These are phyloP conservation scores for Ladona fulva DNA, from an alignment of 1,140 invertebrate species.

Conservation along the genomic window DNA sequence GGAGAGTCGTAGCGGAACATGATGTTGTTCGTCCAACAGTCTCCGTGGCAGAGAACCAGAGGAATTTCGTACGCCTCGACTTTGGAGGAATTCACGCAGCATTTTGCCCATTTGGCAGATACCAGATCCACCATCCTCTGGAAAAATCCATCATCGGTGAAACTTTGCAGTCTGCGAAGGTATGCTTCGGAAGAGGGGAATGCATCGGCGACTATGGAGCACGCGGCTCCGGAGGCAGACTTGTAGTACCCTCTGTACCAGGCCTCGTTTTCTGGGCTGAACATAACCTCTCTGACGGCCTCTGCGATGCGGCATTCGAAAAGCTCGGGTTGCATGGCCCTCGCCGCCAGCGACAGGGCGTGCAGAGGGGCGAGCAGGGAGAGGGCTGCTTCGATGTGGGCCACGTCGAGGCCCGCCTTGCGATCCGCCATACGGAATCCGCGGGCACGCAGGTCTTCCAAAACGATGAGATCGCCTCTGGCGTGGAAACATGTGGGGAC, in stretches of 20 bases:
- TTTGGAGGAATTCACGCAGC: background rate
- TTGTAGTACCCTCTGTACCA: conserved; percentile 61
- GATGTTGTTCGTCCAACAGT: conserved; percentile 69
- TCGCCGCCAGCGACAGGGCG: background rate
- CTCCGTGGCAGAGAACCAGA: conserved; percentile 57
- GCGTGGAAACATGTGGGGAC: conserved; percentile 32
- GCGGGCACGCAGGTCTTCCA: conserved; percentile 47
- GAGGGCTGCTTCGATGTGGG: conserved; percentile 36
- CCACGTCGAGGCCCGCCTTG: conserved; percentile 47
- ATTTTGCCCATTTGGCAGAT: background rate
- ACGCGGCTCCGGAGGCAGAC: conserved; percentile 50
- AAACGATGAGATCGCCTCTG: conserved; percentile 28
- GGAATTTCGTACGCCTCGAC: background rate
- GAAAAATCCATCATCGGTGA: conserved; percentile 57
- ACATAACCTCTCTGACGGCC: conserved; percentile 48
- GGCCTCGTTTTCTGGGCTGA: conserved; percentile 51
- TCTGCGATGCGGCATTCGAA: conserved; percentile 27
- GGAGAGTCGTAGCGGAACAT: conserved; percentile 45
- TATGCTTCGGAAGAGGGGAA: conserved; percentile 43
- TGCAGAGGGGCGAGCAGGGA: conserved; percentile 42
- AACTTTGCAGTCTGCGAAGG: conserved; percentile 47
- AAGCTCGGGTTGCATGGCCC: background rate
- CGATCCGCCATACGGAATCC: conserved; percentile 60
- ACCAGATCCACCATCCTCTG: conserved; percentile 55
- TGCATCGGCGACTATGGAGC: conserved; percentile 52